phyloP scores from a whole-genome alignment of 2,888 invertebrate species.

The Slavum lentiscoides region DNA sequence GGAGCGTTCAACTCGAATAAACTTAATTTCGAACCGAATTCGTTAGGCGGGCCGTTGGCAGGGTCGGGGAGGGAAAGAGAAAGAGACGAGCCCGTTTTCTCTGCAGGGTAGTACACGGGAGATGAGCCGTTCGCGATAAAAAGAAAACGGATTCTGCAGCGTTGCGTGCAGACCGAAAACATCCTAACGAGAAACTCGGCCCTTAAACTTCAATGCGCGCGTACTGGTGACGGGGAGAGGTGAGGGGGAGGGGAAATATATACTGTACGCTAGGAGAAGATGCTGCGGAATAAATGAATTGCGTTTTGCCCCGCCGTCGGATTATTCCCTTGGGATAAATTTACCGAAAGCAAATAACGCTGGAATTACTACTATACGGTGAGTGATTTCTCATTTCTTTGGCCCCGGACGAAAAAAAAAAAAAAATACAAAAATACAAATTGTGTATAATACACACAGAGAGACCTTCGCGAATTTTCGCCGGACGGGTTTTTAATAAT shows the following conservation, averaged over 20 bases:
- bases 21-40: slow-evolving; percentile 45
- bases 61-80: no score
- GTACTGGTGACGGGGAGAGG: neutral
- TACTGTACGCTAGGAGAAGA: neutral
- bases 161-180: slow-evolving; percentile 15
- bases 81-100: neutral
- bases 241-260: neutral
- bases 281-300: slow-evolving; percentile 41
- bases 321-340: slow-evolving; percentile 50
- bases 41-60: neutral
- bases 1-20: slow-evolving; percentile 39
- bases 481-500: slow-evolving; percentile 10
- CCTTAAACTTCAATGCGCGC: slow-evolving; percentile 27
- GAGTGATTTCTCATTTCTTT: slow-evolving; percentile 50
- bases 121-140: slow-evolving; percentile 41
- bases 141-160: slow-evolving; percentile 40
- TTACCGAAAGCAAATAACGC: slow-evolving; percentile 43
- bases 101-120: neutral
- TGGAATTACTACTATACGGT: slow-evolving; percentile 21
- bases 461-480: neutral
- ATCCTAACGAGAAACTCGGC: slow-evolving; percentile 39
- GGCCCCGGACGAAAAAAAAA: neutral
- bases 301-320: slow-evolving; percentile 13
- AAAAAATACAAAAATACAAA: neutral
- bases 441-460: no score